Conservation (phyloP, 2,113 vertebrate species). For the Epinephelus moara region DNA sequence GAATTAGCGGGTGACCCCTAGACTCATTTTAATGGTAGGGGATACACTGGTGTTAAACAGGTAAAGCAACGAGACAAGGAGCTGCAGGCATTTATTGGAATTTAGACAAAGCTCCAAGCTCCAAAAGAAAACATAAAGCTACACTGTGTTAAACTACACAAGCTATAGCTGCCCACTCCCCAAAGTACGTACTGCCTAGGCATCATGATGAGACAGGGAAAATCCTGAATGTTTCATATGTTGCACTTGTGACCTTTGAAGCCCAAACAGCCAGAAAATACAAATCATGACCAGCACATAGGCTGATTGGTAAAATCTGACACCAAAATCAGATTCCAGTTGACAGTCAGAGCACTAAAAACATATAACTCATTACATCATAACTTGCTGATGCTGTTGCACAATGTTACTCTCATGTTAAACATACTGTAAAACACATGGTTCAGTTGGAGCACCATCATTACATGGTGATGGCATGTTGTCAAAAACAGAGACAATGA, state of each 20-base stretch:
- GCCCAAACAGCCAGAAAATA: too few relatives aligned
- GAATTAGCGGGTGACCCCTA: too few relatives aligned
- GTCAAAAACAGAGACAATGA: conserved; percentile 23
- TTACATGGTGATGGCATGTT: conserved; percentile 32
- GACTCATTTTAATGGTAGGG: not conserved
- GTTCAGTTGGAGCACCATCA: conserved; percentile 18
- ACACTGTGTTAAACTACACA: not conserved
- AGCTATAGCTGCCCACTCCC: not conserved
- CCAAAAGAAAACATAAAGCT: not conserved
- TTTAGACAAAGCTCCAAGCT: not conserved
- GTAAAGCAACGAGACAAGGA: not conserved
- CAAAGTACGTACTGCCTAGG: not conserved
- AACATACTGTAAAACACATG: conserved; percentile 8
- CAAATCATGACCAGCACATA: not conserved
- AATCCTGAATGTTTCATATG: not conserved
- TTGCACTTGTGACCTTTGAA: not conserved
- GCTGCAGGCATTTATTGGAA: too few relatives aligned
- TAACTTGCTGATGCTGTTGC: not conserved
- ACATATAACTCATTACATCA: too few relatives aligned
- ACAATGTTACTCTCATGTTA: conserved; percentile 1
- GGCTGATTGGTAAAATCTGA: not conserved
- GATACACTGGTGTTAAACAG: not conserved
- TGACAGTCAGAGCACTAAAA: not conserved
- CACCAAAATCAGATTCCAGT: not conserved
- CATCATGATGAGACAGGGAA: not conserved